Conservation (phyloP, 2,797 vertebrate genomes). For the Tapera naevia region DNA sequence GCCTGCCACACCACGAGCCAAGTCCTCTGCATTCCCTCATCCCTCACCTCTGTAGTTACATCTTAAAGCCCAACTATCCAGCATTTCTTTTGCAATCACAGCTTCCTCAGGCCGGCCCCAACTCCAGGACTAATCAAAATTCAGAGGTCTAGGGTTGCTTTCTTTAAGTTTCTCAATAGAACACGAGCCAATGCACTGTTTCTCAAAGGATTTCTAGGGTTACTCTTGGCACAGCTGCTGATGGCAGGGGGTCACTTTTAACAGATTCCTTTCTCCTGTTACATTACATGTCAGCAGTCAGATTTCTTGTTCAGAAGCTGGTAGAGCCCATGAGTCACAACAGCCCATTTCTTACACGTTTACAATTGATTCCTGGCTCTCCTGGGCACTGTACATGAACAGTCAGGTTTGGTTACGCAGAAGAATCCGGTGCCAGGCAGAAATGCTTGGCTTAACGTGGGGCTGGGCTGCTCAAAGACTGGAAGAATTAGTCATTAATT, state of each 20-base stretch:
- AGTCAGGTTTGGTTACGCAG: neutral
- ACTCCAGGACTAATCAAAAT: neutral
- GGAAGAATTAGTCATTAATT: no score
- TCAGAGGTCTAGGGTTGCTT: neutral
- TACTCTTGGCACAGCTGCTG: neutral
- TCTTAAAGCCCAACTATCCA: neutral
- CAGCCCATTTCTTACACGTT: neutral
- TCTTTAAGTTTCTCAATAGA: neutral
- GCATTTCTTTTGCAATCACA: neutral
- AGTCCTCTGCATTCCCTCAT: neutral
- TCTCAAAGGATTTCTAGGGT: neutral
- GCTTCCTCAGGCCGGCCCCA: neutral
- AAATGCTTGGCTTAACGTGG: neutral
- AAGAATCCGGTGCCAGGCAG: fast-evolving
- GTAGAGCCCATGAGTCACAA: neutral
- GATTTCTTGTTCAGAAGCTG: neutral
- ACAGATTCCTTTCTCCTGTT: neutral
- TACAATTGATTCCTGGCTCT: neutral
- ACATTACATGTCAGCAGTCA: neutral
- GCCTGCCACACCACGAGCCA: neutral
- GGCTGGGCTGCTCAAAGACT: neutral
- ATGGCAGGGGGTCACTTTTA: neutral
- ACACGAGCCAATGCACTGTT: neutral
- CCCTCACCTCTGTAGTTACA: fast-evolving
- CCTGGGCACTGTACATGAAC: fast-evolving